A percentile compares a stretch with the other conserved stretches of the same genome.
These are phyloP conservation scores for Delphinapterus leucas DNA, from an alignment of 2,113 vertebrate species.

Conservation along the genomic window DNA sequence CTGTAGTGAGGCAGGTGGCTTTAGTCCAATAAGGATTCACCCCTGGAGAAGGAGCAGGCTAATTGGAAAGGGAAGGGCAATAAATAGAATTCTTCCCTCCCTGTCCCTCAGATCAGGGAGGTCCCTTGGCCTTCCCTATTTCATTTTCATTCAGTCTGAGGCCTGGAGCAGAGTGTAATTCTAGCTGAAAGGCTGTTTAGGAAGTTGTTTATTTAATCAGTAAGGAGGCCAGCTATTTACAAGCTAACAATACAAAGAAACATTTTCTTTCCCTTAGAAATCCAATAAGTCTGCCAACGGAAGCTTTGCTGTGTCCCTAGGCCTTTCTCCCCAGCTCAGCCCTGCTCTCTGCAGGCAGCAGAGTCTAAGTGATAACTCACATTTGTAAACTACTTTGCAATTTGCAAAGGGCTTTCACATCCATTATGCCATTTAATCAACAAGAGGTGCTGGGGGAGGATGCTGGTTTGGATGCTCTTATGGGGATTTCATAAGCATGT, in stretches of 20 bases:
- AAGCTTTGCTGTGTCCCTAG: not conserved
- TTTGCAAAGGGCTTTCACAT: not conserved
- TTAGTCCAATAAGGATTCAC: not conserved
- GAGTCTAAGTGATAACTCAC: not conserved
- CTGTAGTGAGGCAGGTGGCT: not conserved
- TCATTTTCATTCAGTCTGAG: not conserved
- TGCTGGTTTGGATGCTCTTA: not conserved
- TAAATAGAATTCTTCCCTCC: not conserved
- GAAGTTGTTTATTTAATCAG: constrained; percentile 9
- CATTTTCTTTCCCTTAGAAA: not conserved
- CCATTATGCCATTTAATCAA: not conserved
- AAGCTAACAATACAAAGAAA: not conserved
- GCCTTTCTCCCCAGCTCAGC: not conserved
- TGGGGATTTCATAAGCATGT: not conserved
- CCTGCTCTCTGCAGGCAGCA: not conserved
- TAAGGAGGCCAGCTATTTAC: not conserved
- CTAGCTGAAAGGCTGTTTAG: not conserved
- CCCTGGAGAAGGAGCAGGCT: not conserved
- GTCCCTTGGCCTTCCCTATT: not conserved
- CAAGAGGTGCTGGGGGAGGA: not conserved
- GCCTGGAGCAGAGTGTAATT: not conserved
- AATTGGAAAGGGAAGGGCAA: fast-evolving
- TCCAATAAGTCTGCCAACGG: not conserved
- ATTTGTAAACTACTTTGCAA: not conserved
- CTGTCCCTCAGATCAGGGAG: not conserved